A percentile compares a stretch with the other conserved stretches of the same genome.
Conservation (phyloP, 2,888 invertebrate genomes). For the Drosophila austrosaltans region DNA sequence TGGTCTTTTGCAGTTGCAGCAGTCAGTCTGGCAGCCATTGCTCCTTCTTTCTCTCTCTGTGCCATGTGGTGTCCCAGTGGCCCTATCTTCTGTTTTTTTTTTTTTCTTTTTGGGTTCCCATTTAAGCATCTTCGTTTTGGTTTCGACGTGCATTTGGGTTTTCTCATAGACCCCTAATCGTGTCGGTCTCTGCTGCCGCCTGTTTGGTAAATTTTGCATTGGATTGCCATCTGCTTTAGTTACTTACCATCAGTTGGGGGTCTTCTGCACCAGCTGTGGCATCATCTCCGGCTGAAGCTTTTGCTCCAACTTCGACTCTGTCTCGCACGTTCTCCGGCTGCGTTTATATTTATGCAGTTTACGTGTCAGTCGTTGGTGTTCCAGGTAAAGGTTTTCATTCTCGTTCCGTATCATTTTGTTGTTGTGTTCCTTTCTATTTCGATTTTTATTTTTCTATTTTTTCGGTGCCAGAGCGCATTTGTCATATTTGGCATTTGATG, state of each 20-base stretch:
- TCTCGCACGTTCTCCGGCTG: conserved; percentile 64
- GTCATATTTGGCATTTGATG: conserved; percentile 74
- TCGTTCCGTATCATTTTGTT: background rate
- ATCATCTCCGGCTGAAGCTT: conserved; percentile 18
- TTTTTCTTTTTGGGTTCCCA: background rate
- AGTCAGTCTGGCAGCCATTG: no score
- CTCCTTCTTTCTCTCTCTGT: background rate
- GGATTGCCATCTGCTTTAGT: conserved; percentile 44
- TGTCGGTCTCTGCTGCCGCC: conserved; percentile 24
- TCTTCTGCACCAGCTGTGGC: conserved; percentile 20
- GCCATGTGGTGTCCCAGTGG: background rate
- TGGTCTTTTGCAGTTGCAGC: conserved; percentile 1
- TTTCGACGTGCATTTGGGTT: conserved; percentile 13
- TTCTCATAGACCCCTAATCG: conserved; percentile 31
- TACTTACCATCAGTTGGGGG: conserved; percentile 13
- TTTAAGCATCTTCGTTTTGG: conserved; percentile 6
- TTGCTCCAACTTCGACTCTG: conserved; percentile 28
- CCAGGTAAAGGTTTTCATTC: conserved; percentile 23
- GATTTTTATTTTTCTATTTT: conserved; percentile 22
- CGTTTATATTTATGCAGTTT: conserved; percentile 76
- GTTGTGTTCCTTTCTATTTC: conserved; percentile 19
- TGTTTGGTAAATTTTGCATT: conserved; percentile 47
- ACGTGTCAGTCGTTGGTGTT: conserved; percentile 63
- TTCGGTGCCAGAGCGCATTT: conserved; percentile 57
- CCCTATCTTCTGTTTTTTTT: no score